Conservation (phyloP, 2,888 invertebrate species). For the Lottia gigantea region DNA sequence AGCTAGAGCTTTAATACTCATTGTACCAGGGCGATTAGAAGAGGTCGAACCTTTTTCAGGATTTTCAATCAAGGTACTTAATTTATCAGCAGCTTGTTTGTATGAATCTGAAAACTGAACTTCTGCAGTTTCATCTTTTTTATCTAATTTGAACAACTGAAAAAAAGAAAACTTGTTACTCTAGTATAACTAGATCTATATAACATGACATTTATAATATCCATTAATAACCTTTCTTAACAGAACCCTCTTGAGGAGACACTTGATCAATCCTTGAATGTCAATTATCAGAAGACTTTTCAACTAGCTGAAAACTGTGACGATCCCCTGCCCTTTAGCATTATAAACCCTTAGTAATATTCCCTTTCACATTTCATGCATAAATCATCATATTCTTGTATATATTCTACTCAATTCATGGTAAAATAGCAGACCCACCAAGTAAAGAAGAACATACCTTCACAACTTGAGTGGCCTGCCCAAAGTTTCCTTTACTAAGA, state of each 20-base stretch:
- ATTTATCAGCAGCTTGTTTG: conserved; percentile 43
- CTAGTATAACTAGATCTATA: background rate
- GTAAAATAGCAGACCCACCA: no score
- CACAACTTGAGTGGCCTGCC: conserved; percentile 82
- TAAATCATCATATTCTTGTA: no score
- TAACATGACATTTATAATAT: no score
- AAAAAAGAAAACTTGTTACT: conserved; percentile 20
- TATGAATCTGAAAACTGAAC: conserved; percentile 57
- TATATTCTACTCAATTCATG: no score
- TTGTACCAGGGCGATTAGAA: conserved; percentile 24
- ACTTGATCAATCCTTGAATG: no score
- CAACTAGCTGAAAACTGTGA: no score
- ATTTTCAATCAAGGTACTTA: conserved; percentile 35
- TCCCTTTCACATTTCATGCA: no score
- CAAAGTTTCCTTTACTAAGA: conserved; percentile 79
- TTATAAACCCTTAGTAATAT: no score
- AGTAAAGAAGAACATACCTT: conserved; percentile 73
- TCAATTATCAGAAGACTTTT: no score
- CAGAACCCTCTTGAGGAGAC: no score
- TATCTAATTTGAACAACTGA: conserved; percentile 60
- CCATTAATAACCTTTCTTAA: no score
- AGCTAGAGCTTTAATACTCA: conserved; percentile 50
- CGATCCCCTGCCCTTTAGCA: no score
- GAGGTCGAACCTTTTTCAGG: conserved; percentile 20
- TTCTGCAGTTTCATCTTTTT: conserved; percentile 49